Conservation (phyloP, 1,140 invertebrate genomes). For the Cyphomyrmex costatus region DNA sequence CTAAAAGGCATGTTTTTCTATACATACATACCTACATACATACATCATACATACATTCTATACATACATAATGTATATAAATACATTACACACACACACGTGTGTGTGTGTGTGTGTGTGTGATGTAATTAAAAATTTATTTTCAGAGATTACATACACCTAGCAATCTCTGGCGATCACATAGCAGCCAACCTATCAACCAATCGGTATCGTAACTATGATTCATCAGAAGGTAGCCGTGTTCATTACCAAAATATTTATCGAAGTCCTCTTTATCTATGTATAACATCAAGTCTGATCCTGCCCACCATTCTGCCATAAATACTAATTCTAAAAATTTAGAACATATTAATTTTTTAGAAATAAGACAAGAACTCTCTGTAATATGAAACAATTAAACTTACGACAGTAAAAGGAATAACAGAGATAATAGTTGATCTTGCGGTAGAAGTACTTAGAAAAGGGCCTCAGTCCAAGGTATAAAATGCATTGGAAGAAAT, state of each 20-base stretch:
- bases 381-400: constrained; percentile 85
- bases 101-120: too few species aligned
- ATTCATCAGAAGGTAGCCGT: constrained; percentile 97
- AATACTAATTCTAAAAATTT: constrained; percentile 93
- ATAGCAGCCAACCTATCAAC: constrained; percentile 95
- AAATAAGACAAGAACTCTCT: not conserved
- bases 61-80: too few species aligned
- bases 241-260: constrained; percentile 94
- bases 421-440: constrained; percentile 96
- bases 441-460: constrained; percentile 93
- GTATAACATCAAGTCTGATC: constrained; percentile 91
- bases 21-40: too few species aligned
- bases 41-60: too few species aligned
- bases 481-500: constrained; percentile 92
- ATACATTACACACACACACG: too few species aligned
- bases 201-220: constrained; percentile 98
- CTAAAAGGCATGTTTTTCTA: too few species aligned
- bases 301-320: constrained; percentile 97
- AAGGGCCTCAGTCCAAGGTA: constrained; percentile 92
- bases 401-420: constrained; percentile 97
- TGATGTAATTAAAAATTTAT: not conserved
- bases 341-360: constrained; percentile 7
- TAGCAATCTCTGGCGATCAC: constrained; percentile 92
- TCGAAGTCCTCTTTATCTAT: constrained; percentile 93
- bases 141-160: constrained; percentile 89